Evolutionary conservation across 2,113 vertebrate genomes (phyloP).

Genomic region (Stigmatopora nigra): DNA sequence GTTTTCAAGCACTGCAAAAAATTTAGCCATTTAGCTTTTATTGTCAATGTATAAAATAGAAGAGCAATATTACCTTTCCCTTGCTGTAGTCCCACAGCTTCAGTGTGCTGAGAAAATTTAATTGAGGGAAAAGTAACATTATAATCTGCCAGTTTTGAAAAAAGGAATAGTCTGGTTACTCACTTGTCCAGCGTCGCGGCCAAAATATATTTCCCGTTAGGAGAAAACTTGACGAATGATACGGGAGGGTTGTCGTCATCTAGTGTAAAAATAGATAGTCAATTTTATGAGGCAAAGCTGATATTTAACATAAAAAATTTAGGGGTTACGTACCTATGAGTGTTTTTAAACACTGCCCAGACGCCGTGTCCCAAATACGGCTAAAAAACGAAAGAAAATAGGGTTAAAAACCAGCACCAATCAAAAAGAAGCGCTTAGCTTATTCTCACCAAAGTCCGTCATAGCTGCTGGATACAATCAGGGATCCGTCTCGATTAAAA

Average conservation of each 20-base stretch:
- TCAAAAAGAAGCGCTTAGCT: not conserved
- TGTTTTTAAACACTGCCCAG: conserved; percentile 97
- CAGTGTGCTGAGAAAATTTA: conserved; percentile 75
- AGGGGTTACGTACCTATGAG: conserved; percentile 79
- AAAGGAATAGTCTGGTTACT: conserved; percentile 43
- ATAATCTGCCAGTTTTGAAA: not conserved
- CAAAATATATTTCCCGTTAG: conserved; percentile 97
- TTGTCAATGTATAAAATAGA: too few relatives aligned
- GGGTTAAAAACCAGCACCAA: not conserved
- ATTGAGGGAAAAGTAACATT: not conserved
- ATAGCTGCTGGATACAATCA: conserved; percentile 98
- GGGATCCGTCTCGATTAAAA: conserved; percentile 95
- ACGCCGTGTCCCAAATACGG: conserved; percentile 98
- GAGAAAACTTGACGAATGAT: conserved; percentile 98
- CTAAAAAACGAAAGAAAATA: conserved; percentile 54
- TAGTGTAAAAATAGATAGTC: conserved; percentile 34
- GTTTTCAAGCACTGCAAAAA: conserved; percentile 91
- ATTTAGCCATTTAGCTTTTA: not conserved
- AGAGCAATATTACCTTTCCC: conserved; percentile 79
- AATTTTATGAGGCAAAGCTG: not conserved
- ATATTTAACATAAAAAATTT: not conserved
- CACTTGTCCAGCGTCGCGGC: conserved; percentile 97
- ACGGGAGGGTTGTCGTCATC: conserved; percentile 98
- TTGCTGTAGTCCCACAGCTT: conserved; percentile 99
- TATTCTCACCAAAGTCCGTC: conserved; percentile 91